Evolutionary conservation across 2,888 invertebrate genomes (phyloP), one percentile per base, ranked within the genome.

Genomic region (Apoderus coryli): DNA sequence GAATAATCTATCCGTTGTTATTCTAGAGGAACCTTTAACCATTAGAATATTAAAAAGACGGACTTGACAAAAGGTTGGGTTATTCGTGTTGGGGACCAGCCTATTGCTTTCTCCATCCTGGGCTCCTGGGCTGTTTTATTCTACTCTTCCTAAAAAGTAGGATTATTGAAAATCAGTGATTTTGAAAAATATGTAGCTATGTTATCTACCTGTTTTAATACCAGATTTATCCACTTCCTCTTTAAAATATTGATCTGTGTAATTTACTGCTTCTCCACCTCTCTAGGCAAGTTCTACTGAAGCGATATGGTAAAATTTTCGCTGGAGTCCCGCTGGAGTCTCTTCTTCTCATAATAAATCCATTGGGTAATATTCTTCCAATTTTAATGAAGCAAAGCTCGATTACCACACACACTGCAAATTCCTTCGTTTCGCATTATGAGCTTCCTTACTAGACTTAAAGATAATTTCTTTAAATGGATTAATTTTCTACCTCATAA

Each of bases 161-260:
- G 19, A 19, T 19, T 19, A 7, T 19, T 19, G 19, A 19, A 19
- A 19, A 19, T 19, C 19, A 19, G n/a, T 19, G 6, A 19, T 19
- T 19, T n/a, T 19, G n/a, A 19, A 19, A 19, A 19, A 19, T 19
- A 19, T 19, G 19, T 19, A 19, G n/a, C 19, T 29, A 29, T 24
- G 29, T 29, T 26, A 26, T 29, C 25, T 29, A 29, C 23, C 23
- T 29, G 29, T 29, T 29, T 29, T 29, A 26, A 29, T 29, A 19
- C 29, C 29, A 29, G 29, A 29, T 6, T 19, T 5, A 29, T 29
- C 29, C 29, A 29, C 23, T 29, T 29, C 29, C 29, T 29, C 23
- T 25, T 24, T 25, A 24, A 26, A 29, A 25, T 29, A 29, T 22
- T 29, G 29, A 29, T 22, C 29, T 29, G 7, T 25, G 25, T 22